These are phyloP conservation scores for Diceros bicornis DNA, from an alignment of 2,797 vertebrate genomes.

Conservation along the genomic window DNA sequence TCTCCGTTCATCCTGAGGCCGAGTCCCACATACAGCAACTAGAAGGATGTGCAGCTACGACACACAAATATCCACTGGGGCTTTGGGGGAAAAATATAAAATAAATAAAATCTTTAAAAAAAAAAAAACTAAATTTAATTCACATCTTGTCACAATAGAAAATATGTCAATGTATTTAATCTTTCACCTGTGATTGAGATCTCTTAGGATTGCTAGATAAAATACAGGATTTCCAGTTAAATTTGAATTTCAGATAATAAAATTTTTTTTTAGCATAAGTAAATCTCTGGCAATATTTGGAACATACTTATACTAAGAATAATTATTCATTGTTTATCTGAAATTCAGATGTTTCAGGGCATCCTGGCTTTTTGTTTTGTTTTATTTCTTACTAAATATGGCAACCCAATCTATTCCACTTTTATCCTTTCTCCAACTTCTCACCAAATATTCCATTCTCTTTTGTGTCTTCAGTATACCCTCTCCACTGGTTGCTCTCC, in stretches of 20 bases:
- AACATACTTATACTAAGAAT: neutral
- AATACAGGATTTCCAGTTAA: neutral
- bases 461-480: neutral
- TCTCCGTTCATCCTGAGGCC: too few relatives aligned
- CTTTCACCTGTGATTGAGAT: neutral
- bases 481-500: neutral
- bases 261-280: neutral
- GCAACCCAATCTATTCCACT: neutral
- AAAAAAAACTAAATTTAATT: neutral
- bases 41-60: too few relatives aligned
- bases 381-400: neutral
- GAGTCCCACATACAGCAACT: too few relatives aligned
- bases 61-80: too few relatives aligned
- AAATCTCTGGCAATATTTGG: neutral
- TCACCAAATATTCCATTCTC: neutral
- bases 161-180: neutral
- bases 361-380: neutral
- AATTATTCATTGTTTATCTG: neutral
- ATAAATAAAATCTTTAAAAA: too few relatives aligned
- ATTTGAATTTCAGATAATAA: constrained; percentile 22
- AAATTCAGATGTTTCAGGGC: neutral
- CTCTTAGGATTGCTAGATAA: neutral
- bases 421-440: neutral
- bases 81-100: too few relatives aligned
- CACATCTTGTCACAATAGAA: neutral